Evolutionary conservation across 2,888 invertebrate genomes (phyloP).

Genomic region (Protodeltote pygarga): DNA sequence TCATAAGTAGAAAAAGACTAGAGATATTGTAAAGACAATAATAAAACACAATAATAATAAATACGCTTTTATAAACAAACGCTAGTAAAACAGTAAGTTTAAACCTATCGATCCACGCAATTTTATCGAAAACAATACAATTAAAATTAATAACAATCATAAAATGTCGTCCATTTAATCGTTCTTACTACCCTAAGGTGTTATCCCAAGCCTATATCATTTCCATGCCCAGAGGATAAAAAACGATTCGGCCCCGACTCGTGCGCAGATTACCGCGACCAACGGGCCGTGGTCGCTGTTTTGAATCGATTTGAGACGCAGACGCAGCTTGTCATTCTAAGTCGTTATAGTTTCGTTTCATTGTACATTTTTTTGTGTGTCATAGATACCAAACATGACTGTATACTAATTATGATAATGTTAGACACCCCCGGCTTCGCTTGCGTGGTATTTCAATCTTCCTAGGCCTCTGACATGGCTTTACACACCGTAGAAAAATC

Average conservation of each 20-base stretch:
- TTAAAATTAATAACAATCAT: conserved; percentile 39
- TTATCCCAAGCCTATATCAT: conserved; percentile 45
- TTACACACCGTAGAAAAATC: no score
- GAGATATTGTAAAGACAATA: no score
- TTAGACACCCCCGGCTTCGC: no score
- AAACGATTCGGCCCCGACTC: conserved; percentile 28
- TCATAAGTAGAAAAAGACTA: no score
- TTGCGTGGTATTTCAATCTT: no score
- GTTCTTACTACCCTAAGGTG: conserved; percentile 44
- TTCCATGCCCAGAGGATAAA: conserved; percentile 32
- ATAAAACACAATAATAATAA: conserved; percentile 9
- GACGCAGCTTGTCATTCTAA: conserved; percentile 8
- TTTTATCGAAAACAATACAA: conserved; percentile 31
- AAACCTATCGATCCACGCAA: conserved; percentile 10
- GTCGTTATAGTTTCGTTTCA: conserved; percentile 1
- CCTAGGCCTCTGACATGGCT: no score
- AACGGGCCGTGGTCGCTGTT: conserved; percentile 29
- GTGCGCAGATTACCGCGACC: conserved; percentile 38
- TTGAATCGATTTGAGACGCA: conserved; percentile 27
- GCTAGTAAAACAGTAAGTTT: conserved; percentile 2
- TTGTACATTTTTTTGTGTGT: background rate
- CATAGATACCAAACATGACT: no score
- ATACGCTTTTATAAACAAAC: conserved; percentile 11
- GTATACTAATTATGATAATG: no score
- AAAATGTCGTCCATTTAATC: conserved; percentile 42